These are phyloP conservation scores for Apis dorsata DNA, from an alignment of 1,140 invertebrate genomes.

Conservation along the genomic window DNA sequence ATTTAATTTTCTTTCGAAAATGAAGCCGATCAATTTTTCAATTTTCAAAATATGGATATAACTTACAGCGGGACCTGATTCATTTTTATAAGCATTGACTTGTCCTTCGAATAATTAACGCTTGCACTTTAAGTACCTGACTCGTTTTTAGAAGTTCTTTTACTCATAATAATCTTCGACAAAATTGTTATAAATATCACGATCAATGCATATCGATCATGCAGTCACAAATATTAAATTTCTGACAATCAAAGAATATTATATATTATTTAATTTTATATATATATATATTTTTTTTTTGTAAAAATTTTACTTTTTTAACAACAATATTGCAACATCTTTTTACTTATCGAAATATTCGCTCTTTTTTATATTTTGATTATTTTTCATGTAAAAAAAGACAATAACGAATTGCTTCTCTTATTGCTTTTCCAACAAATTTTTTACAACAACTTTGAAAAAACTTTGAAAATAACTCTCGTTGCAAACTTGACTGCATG, in stretches of 20 bases:
- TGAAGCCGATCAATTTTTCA: slow-evolving; percentile 20
- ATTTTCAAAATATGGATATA: background rate
- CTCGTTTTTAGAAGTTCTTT: slow-evolving; percentile 30
- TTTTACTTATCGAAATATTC: background rate
- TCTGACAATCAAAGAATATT: too few relatives aligned
- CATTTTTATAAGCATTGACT: slow-evolving; percentile 36
- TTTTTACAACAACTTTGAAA: background rate
- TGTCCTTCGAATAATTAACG: slow-evolving; percentile 34
- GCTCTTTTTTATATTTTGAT: background rate
- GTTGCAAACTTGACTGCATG: background rate
- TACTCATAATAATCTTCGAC: background rate
- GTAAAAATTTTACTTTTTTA: background rate
- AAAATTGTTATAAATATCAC: background rate
- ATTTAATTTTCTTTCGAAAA: slow-evolving; percentile 9
- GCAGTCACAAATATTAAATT: background rate
- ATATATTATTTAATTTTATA: background rate
- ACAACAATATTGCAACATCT: too few relatives aligned
- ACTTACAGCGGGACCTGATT: slow-evolving; percentile 45
- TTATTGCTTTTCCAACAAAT: background rate
- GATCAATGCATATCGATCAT: background rate
- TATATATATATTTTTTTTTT: background rate
- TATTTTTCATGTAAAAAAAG: background rate
- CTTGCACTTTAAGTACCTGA: slow-evolving; percentile 52
- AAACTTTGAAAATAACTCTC: too few relatives aligned
- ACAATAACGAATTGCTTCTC: slow-evolving; percentile 19